phyloP scores from a whole-genome alignment of 1,140 invertebrate genomes.

The Euglossa dilemma region DNA sequence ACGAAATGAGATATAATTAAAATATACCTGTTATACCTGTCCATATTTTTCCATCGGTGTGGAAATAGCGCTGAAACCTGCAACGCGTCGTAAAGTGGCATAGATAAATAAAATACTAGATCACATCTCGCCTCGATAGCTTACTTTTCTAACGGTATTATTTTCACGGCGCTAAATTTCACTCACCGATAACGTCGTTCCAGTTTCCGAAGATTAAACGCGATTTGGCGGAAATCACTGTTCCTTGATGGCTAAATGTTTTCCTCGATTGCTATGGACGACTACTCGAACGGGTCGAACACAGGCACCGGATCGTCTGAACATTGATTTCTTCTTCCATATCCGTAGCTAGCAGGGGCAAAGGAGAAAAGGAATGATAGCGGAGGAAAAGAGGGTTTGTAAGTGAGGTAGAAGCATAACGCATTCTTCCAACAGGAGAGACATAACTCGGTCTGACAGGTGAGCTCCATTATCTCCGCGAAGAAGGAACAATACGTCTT shows the following conservation, averaged over 20 bases:
- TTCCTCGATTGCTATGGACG: background rate
- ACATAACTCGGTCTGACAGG: constrained; percentile 73
- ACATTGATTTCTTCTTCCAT: constrained; percentile 29
- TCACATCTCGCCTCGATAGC: too few species aligned
- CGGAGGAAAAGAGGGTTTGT: background rate
- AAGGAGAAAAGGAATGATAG: background rate
- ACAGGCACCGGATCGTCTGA: background rate
- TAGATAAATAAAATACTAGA: too few species aligned
- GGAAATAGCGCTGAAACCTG: too few species aligned
- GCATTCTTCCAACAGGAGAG: constrained; percentile 55
- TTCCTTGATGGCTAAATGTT: background rate
- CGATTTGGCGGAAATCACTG: background rate
- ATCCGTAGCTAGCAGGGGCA: background rate
- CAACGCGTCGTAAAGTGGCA: too few species aligned
- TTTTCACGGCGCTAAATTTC: too few species aligned
- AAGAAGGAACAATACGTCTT: constrained; percentile 75
- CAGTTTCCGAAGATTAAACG: background rate
- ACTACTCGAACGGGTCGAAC: background rate
- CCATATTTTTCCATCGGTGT: too few species aligned
- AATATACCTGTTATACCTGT: too few species aligned
- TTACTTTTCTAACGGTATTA: too few species aligned
- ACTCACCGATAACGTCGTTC: background rate
- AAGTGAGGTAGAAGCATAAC: constrained; percentile 52
- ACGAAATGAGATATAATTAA: too few species aligned
- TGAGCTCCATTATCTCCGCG: constrained; percentile 71